phyloP scores from a whole-genome alignment of 2,888 invertebrate species.

The Thera obeliscata region DNA sequence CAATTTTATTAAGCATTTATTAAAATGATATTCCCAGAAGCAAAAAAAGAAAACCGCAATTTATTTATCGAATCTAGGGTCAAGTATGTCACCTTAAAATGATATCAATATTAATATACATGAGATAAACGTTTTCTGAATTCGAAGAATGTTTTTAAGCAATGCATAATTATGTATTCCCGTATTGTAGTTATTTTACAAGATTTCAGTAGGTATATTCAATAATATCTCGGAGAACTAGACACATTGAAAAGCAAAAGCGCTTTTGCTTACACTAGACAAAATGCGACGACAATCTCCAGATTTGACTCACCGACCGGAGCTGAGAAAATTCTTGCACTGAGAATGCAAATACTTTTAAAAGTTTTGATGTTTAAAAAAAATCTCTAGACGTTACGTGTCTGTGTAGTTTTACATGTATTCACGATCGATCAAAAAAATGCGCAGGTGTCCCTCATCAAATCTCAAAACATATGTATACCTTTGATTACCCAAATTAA shows the following conservation, averaged over 20 bases:
- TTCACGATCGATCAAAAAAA: background rate
- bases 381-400: background rate
- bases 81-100: conserved; percentile 59
- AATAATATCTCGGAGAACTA: too few relatives aligned
- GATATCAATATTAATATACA: conserved; percentile 52
- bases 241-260: too few relatives aligned
- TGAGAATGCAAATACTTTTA: too few relatives aligned
- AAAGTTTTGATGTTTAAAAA: background rate
- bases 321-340: too few relatives aligned
- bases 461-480: conserved; percentile 12
- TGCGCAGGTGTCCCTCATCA: conserved; percentile 26
- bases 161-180: too few relatives aligned
- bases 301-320: too few relatives aligned
- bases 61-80: conserved; percentile 55
- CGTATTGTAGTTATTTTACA: too few relatives aligned
- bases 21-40: conserved; percentile 42
- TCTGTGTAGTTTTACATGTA: background rate
- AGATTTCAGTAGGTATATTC: too few relatives aligned
- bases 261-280: too few relatives aligned
- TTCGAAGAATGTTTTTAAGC: background rate
- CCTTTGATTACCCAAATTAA: conserved; percentile 47
- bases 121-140: background rate
- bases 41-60: conserved; percentile 48
- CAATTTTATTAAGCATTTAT: conserved; percentile 28
- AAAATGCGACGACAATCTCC: too few relatives aligned